A percentile compares a stretch with the other conserved stretches of the same genome.
Conservation (phyloP, 2,888 invertebrate species). For the Drosophila gaucha region DNA sequence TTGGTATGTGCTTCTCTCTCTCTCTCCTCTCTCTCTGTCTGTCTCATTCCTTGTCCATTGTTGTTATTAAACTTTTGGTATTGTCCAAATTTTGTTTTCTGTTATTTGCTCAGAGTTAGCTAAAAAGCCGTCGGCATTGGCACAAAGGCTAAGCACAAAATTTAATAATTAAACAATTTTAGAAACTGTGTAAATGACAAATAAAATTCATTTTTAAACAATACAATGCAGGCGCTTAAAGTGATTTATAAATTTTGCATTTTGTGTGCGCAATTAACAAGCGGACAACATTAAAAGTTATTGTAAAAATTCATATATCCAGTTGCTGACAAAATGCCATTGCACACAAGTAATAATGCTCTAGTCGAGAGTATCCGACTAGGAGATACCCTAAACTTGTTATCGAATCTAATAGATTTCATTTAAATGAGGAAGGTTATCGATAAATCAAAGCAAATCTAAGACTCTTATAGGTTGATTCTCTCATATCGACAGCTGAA, state of each 20-base stretch:
- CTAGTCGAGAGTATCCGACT: background rate
- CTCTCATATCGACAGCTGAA: no score
- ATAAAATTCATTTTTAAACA: constrained; percentile 42
- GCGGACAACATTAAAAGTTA: constrained; percentile 25
- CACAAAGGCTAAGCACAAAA: constrained; percentile 63
- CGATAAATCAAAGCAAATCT: no score
- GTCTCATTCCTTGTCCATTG: background rate
- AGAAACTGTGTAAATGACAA: constrained; percentile 45
- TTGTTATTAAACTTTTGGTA: constrained; percentile 36
- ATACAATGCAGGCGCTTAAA: constrained; percentile 47
- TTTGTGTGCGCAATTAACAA: constrained; percentile 38
- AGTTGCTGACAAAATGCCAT: constrained; percentile 27
- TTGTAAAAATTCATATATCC: constrained; percentile 25
- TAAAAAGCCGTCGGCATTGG: constrained; percentile 56
- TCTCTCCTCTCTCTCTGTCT: background rate
- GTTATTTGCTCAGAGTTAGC: constrained; percentile 15
- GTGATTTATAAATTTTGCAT: constrained; percentile 67
- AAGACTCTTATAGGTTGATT: no score
- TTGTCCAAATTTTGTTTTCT: constrained; percentile 21
- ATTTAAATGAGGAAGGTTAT: no score
- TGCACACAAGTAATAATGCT: background rate
- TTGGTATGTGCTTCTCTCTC: no score
- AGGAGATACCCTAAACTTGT: background rate
- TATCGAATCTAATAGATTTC: no score
- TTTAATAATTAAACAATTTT: constrained; percentile 72